These are phyloP conservation scores for Bovichtus diacanthus DNA, from an alignment of 2,797 vertebrate species.

Conservation along the genomic window DNA sequence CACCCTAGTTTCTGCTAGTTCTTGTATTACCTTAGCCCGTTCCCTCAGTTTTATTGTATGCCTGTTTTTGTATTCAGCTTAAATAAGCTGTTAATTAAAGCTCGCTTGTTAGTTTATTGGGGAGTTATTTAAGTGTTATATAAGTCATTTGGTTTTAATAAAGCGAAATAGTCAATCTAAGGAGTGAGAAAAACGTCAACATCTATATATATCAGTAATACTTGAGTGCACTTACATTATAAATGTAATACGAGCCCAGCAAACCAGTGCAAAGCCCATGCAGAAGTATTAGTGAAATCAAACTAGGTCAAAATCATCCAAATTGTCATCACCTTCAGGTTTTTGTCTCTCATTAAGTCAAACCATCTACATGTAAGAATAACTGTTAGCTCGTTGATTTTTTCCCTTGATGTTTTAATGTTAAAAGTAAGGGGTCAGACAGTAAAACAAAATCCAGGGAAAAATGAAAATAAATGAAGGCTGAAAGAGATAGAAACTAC, in stretches of 20 bases:
- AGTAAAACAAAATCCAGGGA: background rate
- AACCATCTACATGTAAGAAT: background rate
- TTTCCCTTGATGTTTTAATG: conserved; percentile 5
- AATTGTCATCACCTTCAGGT: background rate
- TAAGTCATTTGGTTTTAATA: background rate
- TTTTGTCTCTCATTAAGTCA: background rate
- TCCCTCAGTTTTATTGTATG: too few relatives aligned
- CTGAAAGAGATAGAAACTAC: background rate
- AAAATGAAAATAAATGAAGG: background rate
- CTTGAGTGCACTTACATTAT: too few relatives aligned
- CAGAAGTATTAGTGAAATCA: background rate
- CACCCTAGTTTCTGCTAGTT: too few relatives aligned
- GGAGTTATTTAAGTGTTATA: background rate
- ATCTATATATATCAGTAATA: background rate
- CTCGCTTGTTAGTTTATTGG: too few relatives aligned
- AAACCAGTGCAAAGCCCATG: background rate
- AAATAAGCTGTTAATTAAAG: too few relatives aligned
- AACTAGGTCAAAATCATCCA: background rate
- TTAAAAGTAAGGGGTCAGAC: background rate
- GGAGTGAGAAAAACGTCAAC: background rate
- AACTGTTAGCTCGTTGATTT: background rate
- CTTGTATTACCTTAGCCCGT: too few relatives aligned
- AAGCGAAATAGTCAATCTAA: background rate
- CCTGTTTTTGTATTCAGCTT: too few relatives aligned
- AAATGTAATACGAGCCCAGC: background rate